A percentile compares a stretch with the other conserved stretches of the same genome.
Conservation (phyloP, 2,797 vertebrate genomes). For the Peromyscus attwateri region DNA sequence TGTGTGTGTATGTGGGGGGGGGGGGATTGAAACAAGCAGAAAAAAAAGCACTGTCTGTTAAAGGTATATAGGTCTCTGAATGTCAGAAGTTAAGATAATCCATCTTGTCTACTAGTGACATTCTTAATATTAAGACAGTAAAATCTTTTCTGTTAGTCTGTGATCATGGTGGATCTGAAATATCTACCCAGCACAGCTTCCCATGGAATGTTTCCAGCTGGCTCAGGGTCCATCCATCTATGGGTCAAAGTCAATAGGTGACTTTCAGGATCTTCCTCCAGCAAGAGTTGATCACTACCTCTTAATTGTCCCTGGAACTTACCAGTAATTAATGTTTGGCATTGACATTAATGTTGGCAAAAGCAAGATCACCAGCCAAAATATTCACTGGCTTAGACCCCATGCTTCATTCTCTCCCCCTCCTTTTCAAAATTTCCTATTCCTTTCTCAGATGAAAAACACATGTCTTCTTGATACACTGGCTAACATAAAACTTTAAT, state of each 20-base stretch:
- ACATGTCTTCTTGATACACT: conserved; percentile 26
- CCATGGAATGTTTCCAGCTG: too few species aligned
- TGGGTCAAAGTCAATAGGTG: neutral
- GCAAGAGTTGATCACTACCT: neutral
- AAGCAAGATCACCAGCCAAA: neutral
- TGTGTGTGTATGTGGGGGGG: too few species aligned
- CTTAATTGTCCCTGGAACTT: neutral
- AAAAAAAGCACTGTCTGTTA: neutral
- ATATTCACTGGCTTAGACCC: conserved; percentile 47
- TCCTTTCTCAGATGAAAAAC: conserved; percentile 53
- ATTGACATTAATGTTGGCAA: conserved; percentile 7
- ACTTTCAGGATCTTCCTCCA: neutral
- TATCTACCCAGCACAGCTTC: neutral
- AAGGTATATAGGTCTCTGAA: neutral
- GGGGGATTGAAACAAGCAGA: neutral
- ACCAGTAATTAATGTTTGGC: conserved; percentile 52
- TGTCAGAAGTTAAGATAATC: neutral
- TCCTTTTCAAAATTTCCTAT: conserved; percentile 44
- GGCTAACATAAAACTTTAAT: conserved; percentile 26
- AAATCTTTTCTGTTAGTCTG: neutral
- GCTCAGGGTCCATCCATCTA: neutral
- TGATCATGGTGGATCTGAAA: neutral
- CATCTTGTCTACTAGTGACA: neutral
- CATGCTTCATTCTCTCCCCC: neutral
- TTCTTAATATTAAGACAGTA: neutral